Base-by-base conservation (phyloP, 2,797 vertebrate genomes). In the Microctenopoma steveboyesi region DNA sequence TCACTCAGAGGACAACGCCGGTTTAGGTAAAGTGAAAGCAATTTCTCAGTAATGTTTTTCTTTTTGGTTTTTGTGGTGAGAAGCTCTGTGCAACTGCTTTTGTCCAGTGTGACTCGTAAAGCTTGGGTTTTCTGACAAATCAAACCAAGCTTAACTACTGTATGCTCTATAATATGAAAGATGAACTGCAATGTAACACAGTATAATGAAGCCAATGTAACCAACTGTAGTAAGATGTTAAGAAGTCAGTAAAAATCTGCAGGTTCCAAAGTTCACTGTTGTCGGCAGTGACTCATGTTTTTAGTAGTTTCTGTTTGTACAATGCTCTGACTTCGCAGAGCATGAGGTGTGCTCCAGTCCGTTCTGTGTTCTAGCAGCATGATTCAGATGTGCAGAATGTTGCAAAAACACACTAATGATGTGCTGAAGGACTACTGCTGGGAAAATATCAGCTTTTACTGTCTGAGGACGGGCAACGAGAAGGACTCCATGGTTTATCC, bases 1-100 rank as follows among this genome's bases (percentile, higher is more conserved):
- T 69, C 51, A 49, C 35, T 7, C 2, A 7, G 35, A 25, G 12
- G 22, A 37, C 25, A 35, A 11, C 12, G 7, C 10, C 35, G 56
- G 7, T 61, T 15, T 35, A 3, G 0, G 15, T 51, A 25, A 63
- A 13, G 16, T 45, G 25, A 33, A 35, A 8, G 6, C 15, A 39
- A 15, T 7, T 14, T 43, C 40, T 43, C 13, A 0, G 16, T 25
- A 4, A 7, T 3, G 22, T 62, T 56, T 16, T 0, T 11, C 13
- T 16, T 37, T 64, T 52, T 47, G 40, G 28, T 37, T 56, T 49
- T 70, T 68, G 64, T 37, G 58, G 33, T 60, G 30, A 70, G 51
- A 42, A 4, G 27, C 40, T 45, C 4, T 0, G 22, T 7, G 10
- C 55, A 30, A 18, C 35, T 15, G 30, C 15, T 66, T 69, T 50